Conservation (phyloP, 1,140 invertebrate species). For the Samia ricini region DNA sequence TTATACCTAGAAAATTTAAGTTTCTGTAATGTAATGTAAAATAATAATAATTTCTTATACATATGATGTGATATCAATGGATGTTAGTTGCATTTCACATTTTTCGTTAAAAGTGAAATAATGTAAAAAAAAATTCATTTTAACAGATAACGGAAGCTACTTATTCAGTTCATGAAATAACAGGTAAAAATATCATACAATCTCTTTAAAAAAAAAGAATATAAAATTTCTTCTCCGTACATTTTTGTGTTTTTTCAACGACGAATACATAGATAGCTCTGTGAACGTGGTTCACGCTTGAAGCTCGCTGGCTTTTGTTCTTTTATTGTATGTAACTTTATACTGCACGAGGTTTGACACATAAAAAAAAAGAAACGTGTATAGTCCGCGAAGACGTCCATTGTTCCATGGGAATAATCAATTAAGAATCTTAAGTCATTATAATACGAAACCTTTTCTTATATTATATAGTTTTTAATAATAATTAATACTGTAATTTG, state of each 20-base stretch:
- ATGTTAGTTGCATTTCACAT: no score
- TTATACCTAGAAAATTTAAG: no score
- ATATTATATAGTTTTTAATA: background rate
- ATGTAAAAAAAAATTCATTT: no score
- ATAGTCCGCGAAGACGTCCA: background rate
- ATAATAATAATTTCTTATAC: no score
- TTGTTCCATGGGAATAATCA: constrained; percentile 17
- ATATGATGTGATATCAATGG: no score
- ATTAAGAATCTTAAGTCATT: constrained; percentile 11
- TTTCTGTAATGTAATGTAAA: no score
- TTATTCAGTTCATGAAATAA: no score
- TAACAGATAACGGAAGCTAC: no score
- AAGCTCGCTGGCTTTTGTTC: constrained; percentile 6
- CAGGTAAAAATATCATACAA: no score
- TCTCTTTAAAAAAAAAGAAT: no score
- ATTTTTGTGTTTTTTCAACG: background rate
- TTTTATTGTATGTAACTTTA: constrained; percentile 13
- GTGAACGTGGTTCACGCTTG: constrained; percentile 1
- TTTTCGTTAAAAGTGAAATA: no score
- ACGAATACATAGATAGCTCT: background rate
- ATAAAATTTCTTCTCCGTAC: no score
- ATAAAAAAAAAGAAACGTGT: constrained; percentile 11
- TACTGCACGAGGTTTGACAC: constrained; percentile 5
- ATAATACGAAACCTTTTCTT: constrained; percentile 2
- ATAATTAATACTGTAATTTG: background rate